Evolutionary conservation across 2,888 invertebrate species (phyloP).

Genomic region (Zhengitettix transpicula): DNA sequence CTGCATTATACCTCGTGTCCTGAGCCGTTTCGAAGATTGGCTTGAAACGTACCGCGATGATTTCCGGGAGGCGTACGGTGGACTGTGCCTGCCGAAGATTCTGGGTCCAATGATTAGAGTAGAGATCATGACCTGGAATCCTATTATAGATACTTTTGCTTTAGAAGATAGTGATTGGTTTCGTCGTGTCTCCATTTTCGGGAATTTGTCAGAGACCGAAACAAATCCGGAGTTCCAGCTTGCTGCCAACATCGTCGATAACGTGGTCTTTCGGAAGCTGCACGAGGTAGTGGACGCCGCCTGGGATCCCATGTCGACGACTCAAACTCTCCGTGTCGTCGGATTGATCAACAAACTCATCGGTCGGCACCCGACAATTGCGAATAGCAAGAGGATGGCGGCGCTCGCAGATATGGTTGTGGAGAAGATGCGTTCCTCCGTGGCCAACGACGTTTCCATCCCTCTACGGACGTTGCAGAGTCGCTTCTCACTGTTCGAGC

Average conservation of each 20-base stretch:
- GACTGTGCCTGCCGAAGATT: conserved; percentile 77
- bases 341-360: conserved; percentile 49
- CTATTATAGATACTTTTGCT: conserved; percentile 27
- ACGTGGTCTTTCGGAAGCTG: conserved; percentile 75
- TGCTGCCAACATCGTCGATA: conserved; percentile 72
- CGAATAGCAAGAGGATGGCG: conserved; percentile 43
- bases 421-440: conserved; percentile 53
- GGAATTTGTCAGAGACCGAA: conserved; percentile 47
- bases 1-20: conserved; percentile 57
- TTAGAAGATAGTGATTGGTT: conserved; percentile 84
- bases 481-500: conserved; percentile 52
- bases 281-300: conserved; percentile 56
- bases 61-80: conserved; percentile 84
- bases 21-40: conserved; percentile 72
- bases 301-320: conserved; percentile 86
- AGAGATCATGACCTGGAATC: conserved; percentile 48
- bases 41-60: conserved; percentile 57
- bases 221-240: conserved; percentile 72
- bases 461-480: conserved; percentile 54
- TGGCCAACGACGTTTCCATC: conserved; percentile 85
- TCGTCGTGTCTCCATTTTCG: conserved; percentile 51
- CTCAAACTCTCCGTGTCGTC: conserved; percentile 71
- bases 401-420: conserved; percentile 53
- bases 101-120: conserved; percentile 64
- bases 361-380: conserved; percentile 47